These are phyloP conservation scores for Crocidura indochinensis DNA, from an alignment of 2,797 vertebrate genomes.

Conservation along the genomic window DNA sequence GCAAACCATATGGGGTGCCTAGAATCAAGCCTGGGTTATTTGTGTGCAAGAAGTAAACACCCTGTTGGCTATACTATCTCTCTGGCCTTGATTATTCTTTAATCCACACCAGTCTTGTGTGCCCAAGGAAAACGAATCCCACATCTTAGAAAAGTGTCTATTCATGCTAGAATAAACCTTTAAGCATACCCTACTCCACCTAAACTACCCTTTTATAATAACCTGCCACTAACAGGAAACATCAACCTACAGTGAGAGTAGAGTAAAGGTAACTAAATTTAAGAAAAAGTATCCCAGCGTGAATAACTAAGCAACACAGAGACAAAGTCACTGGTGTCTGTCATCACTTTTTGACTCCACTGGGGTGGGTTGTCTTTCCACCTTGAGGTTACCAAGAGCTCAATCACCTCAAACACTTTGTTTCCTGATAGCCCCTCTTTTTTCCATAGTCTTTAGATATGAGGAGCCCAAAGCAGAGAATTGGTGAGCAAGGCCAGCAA, in stretches of 20 bases:
- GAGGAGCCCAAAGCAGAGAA: neutral
- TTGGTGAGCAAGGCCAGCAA: neutral
- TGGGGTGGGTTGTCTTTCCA: too few species aligned
- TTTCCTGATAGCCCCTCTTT: neutral
- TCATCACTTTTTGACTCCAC: too few species aligned
- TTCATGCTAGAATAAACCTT: neutral
- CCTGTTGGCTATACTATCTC: too few species aligned
- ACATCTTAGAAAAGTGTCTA: neutral
- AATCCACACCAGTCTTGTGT: neutral
- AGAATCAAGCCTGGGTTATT: too few species aligned
- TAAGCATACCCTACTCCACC: neutral
- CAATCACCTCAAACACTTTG: neutral
- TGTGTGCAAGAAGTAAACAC: too few species aligned
- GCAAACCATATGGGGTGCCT: too few species aligned
- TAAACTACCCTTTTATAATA: neutral
- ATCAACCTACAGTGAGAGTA: neutral
- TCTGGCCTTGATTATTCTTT: neutral
- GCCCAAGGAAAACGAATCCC: neutral
- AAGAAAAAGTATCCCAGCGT: too few species aligned
- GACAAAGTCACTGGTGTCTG: too few species aligned
- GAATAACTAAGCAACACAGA: too few species aligned
- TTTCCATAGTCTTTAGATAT: neutral
- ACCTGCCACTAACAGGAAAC: neutral
- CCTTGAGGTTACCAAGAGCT: neutral
- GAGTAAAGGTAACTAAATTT: neutral